A percentile compares a stretch with the other conserved stretches of the same genome.
Evolutionary conservation across 2,888 invertebrate species (phyloP).

Genomic region (Pardosa pseudoannulata): DNA sequence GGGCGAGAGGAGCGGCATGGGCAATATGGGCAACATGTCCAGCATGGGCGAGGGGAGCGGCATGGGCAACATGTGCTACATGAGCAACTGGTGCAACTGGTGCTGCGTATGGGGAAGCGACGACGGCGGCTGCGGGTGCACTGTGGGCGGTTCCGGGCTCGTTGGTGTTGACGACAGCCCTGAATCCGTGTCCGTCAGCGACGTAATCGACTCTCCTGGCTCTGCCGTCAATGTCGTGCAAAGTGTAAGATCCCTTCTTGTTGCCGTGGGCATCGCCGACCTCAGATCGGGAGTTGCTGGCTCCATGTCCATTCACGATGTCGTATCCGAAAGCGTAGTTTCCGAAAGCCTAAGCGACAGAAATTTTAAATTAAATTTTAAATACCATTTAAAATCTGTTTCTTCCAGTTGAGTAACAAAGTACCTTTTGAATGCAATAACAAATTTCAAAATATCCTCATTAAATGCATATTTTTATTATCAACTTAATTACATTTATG

Average conservation of each 20-base stretch:
- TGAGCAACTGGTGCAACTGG: conserved; percentile 19
- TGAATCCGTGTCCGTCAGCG: conserved; percentile 59
- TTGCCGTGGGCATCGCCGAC: conserved; percentile 71
- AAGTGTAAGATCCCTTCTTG: conserved; percentile 68
- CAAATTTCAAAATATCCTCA: too few species aligned
- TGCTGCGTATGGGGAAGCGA: conserved; percentile 24
- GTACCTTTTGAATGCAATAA: too few species aligned
- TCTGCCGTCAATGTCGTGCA: conserved; percentile 69
- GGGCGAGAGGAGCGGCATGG: not conserved
- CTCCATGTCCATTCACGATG: conserved; percentile 67
- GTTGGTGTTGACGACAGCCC: conserved; percentile 56
- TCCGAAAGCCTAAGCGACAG: conserved; percentile 22
- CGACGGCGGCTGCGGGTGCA: too few species aligned
- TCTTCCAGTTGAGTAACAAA: too few species aligned
- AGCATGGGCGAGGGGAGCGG: not conserved
- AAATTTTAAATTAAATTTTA: too few species aligned
- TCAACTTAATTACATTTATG: too few species aligned
- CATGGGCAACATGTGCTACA: too few species aligned
- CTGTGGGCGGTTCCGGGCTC: conserved; percentile 19
- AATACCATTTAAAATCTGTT: too few species aligned
- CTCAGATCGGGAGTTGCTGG: conserved; percentile 69
- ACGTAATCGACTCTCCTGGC: conserved; percentile 68
- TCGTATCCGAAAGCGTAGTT: conserved; percentile 71
- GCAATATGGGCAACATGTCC: conserved; percentile 18
- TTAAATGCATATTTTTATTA: too few species aligned